Percentiles rank a stretch among this genome's conserved stretches.
Conservation (phyloP, 2,113 vertebrate genomes). For the Heloderma charlesbogerti region DNA sequence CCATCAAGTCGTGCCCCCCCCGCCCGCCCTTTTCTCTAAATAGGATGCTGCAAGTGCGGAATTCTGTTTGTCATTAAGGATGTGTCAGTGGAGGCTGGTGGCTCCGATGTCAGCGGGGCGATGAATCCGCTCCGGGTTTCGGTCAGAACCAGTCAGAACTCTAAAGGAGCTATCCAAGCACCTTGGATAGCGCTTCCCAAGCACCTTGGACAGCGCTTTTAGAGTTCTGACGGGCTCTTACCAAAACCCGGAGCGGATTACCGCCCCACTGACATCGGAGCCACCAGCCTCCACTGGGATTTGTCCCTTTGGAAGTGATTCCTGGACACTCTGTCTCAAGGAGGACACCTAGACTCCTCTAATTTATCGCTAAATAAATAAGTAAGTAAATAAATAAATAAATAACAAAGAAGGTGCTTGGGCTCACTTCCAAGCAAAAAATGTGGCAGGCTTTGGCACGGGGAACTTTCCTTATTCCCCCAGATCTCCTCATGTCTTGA, state of each 20-base stretch:
- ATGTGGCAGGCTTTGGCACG: not conserved
- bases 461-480: not conserved
- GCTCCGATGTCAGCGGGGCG: too few species aligned
- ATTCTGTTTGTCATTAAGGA: not conserved
- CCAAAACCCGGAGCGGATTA: too few species aligned
- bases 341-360: not conserved
- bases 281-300: too few species aligned
- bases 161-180: too few species aligned
- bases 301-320: not conserved
- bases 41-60: not conserved
- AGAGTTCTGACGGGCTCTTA: too few species aligned
- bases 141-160: too few species aligned
- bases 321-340: not conserved
- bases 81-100: too few species aligned
- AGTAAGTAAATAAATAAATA: not conserved
- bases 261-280: too few species aligned
- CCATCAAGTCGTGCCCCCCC: not conserved
- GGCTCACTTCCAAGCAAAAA: not conserved
- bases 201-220: too few species aligned
- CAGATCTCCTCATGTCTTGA: slow-evolving; percentile 18
- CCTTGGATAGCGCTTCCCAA: too few species aligned
- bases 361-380: not conserved
- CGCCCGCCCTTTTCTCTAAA: too few species aligned
- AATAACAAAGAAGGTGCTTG: not conserved
- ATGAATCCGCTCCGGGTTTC: too few species aligned